Base-by-base conservation (phyloP, 2,113 vertebrate species). In the Microtus oregoni region DNA sequence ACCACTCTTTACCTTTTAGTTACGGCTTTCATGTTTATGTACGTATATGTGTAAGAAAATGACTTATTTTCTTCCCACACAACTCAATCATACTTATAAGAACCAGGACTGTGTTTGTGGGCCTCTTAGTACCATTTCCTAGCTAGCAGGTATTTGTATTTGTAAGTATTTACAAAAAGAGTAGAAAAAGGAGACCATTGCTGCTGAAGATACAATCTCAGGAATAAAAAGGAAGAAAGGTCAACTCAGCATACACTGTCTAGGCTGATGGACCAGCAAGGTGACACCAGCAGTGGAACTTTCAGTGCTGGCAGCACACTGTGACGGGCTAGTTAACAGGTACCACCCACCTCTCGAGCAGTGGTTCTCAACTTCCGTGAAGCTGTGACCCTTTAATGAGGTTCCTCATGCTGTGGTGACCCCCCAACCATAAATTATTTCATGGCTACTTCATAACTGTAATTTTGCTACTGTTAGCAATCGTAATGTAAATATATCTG, bases 91-190 rank as follows among this genome's bases (percentile, higher is more conserved):
- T 20, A 70, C 77, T 67, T 67, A 70, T 3, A 86, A 86, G 19
- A 93, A 38, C 52, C 20, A 8, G 58, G 5, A 79, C n/a, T 77
- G 12, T 30, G 35, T 94, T 47, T 78, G 44, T 55, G 86, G 38
- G 15, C 2, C 52, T 55, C 26, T 91, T 44, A 68, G 70, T 26
- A 82, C 47, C 47, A 79, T 68, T 77, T 92, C 86, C 30, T 30
- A 87, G 30, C 63, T 83, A 38, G 9, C 17, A 55, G 44, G 35
- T 67, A 30, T 52, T 93, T 76, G 7, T n/a, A 79, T 52, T 52
- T 52, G 2, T 52, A 52, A 86, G 13, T 61, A 83, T 35, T 61
- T 58, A 86, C 89, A 85, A 92, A 94, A 11, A 96, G 58, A 95
- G 63, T 38, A 88, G 38, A 88, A 70, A 65, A 91, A 61, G 30